Evolutionary conservation across 2,888 invertebrate species (phyloP).

Genomic region (Carcina quercana): DNA sequence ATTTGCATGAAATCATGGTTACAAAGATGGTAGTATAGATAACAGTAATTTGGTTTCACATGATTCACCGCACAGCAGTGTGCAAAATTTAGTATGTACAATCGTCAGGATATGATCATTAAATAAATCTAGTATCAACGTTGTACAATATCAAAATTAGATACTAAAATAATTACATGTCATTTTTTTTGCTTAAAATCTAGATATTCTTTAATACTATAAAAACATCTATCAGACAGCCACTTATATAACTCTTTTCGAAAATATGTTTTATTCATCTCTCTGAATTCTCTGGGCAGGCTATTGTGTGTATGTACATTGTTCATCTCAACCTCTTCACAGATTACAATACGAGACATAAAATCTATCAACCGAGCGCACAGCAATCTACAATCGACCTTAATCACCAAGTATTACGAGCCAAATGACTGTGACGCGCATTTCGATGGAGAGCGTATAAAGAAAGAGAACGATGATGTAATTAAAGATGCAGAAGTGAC

Average conservation of each 20-base stretch:
- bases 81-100: too few relatives aligned
- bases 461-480: constrained; percentile 16
- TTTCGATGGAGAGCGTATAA: constrained; percentile 22
- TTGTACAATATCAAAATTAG: too few relatives aligned
- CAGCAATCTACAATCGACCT: constrained; percentile 24
- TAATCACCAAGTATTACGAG: constrained; percentile 32
- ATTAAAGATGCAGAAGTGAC: constrained; percentile 9
- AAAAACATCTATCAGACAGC: background rate
- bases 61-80: too few relatives aligned
- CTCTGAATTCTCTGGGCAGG: background rate
- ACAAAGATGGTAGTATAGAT: too few relatives aligned
- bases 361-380: constrained; percentile 35
- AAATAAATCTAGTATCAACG: too few relatives aligned
- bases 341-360: constrained; percentile 44
- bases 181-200: too few relatives aligned
- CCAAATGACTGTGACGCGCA: constrained; percentile 29
- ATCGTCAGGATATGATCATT: too few relatives aligned
- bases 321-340: constrained; percentile 11
- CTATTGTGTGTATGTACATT: background rate
- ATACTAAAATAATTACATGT: too few relatives aligned
- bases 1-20: too few relatives aligned
- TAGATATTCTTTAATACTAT: background rate
- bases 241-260: too few relatives aligned
- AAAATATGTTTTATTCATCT: background rate
- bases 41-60: too few relatives aligned